phyloP scores from a whole-genome alignment of 2,113 vertebrate species.

The Baryphthengus martii region DNA sequence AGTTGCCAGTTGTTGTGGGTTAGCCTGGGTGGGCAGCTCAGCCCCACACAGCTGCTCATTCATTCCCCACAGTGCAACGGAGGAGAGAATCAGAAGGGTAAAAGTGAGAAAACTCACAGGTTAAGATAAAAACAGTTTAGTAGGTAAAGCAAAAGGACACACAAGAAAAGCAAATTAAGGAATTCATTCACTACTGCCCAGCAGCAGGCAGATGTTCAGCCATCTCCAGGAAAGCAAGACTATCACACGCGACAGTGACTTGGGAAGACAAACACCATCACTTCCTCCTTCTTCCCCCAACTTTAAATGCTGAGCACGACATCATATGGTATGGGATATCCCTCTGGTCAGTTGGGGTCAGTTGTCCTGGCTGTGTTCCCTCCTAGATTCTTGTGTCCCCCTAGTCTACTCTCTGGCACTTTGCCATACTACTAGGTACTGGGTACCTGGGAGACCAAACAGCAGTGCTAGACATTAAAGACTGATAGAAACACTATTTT shows the following conservation, averaged over 20 bases:
- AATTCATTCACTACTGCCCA: background rate
- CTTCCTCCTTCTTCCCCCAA: background rate
- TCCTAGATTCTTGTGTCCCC: background rate
- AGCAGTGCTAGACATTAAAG: background rate
- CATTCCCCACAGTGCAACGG: accelerated
- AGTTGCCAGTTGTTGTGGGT: background rate
- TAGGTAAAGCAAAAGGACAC: background rate
- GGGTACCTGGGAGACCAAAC: background rate
- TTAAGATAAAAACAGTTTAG: background rate
- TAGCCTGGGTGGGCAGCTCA: background rate
- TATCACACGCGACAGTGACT: accelerated
- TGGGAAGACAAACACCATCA: too few relatives aligned
- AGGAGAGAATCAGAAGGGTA: too few relatives aligned
- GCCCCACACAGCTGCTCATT: background rate
- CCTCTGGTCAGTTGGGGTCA: background rate
- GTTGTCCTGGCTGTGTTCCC: background rate
- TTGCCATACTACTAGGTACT: background rate
- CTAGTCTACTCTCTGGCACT: background rate
- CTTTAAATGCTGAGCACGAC: background rate
- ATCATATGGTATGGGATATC: background rate
- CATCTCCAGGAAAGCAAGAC: background rate
- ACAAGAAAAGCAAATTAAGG: background rate
- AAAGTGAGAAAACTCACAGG: accelerated
- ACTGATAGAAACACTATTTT: background rate
- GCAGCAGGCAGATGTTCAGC: background rate